Evolutionary conservation across 2,797 vertebrate genomes (phyloP).

Genomic region (Sylvilagus floridanus): DNA sequence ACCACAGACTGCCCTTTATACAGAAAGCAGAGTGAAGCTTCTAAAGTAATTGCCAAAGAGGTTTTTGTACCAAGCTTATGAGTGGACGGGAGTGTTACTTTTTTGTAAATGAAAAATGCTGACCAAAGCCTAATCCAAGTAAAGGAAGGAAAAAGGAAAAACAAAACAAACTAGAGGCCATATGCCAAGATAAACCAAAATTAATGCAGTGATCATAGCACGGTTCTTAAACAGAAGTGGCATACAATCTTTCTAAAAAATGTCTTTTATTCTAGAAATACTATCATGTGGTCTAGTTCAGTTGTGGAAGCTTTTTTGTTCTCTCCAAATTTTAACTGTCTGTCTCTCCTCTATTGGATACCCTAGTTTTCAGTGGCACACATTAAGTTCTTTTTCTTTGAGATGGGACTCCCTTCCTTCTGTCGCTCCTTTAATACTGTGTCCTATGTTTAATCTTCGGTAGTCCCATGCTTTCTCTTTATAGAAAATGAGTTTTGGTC

Average conservation of each 20-base stretch:
- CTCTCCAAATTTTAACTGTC: conserved; percentile 87
- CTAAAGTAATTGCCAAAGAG: conserved; percentile 90
- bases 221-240: conserved; percentile 89
- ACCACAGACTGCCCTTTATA: conserved; percentile 90
- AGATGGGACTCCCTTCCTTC: conserved; percentile 85
- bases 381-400: conserved; percentile 79
- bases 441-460: conserved; percentile 88
- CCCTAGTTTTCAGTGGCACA: conserved; percentile 76
- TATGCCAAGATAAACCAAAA: conserved; percentile 89
- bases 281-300: conserved; percentile 90
- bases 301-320: conserved; percentile 90
- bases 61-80: conserved; percentile 94
- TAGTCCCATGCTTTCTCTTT: conserved; percentile 81
- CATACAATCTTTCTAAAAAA: conserved; percentile 90
- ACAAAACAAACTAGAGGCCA: conserved; percentile 84
- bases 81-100: conserved; percentile 95
- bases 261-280: conserved; percentile 83
- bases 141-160: conserved; percentile 68
- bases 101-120: conserved; percentile 90
- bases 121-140: conserved; percentile 90
- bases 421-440: conserved; percentile 84
- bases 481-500: conserved; percentile 92
- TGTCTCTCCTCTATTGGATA: conserved; percentile 85
- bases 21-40: conserved; percentile 88
- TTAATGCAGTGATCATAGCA: conserved; percentile 81